These are phyloP conservation scores for Hipparchia sbordonii DNA, from an alignment of 2,888 invertebrate species.

Conservation along the genomic window DNA sequence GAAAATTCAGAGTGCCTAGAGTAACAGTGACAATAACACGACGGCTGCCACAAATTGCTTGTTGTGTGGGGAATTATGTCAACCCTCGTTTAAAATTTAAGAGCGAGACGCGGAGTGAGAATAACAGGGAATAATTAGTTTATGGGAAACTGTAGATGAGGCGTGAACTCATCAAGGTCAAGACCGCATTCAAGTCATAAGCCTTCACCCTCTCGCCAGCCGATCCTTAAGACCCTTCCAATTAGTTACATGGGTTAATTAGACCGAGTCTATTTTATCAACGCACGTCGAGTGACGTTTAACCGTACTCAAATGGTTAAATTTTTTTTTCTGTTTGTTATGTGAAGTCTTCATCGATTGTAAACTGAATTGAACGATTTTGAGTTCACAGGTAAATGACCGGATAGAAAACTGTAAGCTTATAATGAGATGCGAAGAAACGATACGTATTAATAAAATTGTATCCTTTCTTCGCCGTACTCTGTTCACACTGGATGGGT, in stretches of 20 bases:
- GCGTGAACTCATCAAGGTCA: not conserved
- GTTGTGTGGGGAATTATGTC: no score
- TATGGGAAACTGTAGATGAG: not conserved
- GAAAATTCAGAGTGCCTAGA: no score
- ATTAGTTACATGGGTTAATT: not conserved
- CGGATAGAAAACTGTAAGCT: constrained; percentile 11
- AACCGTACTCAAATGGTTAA: not conserved
- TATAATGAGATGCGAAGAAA: constrained; percentile 7
- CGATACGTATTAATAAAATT: not conserved
- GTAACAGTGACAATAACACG: no score
- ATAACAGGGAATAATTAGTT: no score
- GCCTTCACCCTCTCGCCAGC: not conserved
- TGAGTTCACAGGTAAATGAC: constrained; percentile 6
- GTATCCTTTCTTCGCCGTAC: not conserved
- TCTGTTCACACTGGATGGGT: constrained; percentile 4
- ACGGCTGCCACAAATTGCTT: no score
- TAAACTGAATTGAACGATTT: no score
- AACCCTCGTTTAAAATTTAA: no score
- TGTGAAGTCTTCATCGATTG: no score
- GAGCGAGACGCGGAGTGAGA: no score
- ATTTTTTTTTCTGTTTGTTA: no score
- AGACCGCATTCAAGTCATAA: not conserved
- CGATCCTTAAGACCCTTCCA: not conserved
- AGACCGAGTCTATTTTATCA: not conserved
- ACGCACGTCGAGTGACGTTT: no score